Evolutionary conservation across 2,113 vertebrate species (phyloP).

Genomic region (Tichodroma muraria): DNA sequence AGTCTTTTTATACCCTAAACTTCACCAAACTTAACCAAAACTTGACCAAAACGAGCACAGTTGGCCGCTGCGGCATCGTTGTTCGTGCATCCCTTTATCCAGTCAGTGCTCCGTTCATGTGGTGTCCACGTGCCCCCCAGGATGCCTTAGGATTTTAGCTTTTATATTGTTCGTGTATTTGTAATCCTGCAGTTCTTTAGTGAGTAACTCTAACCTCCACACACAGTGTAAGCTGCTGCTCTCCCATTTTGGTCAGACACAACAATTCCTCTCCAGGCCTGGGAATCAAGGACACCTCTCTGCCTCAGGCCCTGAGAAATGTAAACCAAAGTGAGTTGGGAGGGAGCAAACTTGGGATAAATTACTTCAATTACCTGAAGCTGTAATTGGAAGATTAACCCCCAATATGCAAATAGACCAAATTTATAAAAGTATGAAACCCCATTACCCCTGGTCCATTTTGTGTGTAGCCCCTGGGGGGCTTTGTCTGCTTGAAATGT

Average conservation of each 20-base stretch:
- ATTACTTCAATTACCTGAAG: neutral
- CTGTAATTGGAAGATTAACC: neutral
- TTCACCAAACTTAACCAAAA: neutral
- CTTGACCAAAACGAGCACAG: accelerated
- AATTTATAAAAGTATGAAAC: neutral
- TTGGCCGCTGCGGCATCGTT: accelerated
- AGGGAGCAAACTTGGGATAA: neutral
- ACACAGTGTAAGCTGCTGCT: accelerated
- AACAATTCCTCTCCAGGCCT: neutral
- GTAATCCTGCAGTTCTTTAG: neutral
- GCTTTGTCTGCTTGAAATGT: no score
- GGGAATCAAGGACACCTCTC: neutral
- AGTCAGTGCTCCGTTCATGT: neutral
- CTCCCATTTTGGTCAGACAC: neutral
- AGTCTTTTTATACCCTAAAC: neutral
- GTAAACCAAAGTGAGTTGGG: neutral
- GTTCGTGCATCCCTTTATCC: neutral
- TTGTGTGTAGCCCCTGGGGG: no score
- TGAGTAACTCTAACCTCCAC: neutral
- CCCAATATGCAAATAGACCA: neutral
- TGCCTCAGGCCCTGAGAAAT: neutral
- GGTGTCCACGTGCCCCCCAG: neutral
- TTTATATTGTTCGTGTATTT: neutral
- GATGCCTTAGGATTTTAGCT: neutral
- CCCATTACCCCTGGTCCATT: accelerated